These are phyloP conservation scores for Tipula unca DNA, from an alignment of 2,888 invertebrate genomes.

Conservation along the genomic window DNA sequence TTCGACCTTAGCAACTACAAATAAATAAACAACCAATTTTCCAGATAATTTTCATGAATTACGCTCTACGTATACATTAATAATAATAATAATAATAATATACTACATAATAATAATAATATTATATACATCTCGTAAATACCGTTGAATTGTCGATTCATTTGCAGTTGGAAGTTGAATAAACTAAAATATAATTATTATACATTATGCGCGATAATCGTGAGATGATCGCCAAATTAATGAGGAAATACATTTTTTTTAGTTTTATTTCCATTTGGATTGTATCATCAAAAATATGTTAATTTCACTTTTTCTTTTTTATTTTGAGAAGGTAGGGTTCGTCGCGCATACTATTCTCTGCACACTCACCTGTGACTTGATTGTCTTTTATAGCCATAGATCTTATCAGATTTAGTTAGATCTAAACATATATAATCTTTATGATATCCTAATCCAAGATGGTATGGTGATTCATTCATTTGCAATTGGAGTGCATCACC, in stretches of 20 bases:
- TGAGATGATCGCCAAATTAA: background rate
- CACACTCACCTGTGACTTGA: conserved; percentile 36
- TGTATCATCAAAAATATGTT: background rate
- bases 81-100: background rate
- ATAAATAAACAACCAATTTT: background rate
- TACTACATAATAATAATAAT: background rate
- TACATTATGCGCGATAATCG: background rate
- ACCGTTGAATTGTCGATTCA: background rate
- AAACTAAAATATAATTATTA: background rate
- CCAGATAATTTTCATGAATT: background rate
- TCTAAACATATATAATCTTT: background rate
- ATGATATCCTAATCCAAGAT: background rate
- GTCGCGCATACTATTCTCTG: background rate
- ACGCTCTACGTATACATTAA: no score
- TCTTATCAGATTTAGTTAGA: conserved; percentile 25
- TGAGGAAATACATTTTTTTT: background rate
- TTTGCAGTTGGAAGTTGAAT: background rate
- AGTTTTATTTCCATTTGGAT: background rate
- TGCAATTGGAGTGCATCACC: background rate
- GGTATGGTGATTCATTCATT: background rate
- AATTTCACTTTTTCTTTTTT: background rate
- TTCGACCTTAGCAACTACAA: background rate
- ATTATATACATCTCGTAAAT: background rate
- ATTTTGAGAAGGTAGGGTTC: no score
- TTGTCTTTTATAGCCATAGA: conserved; percentile 37